Conservation (phyloP, 1,140 invertebrate species). For the Bombus picipes region DNA sequence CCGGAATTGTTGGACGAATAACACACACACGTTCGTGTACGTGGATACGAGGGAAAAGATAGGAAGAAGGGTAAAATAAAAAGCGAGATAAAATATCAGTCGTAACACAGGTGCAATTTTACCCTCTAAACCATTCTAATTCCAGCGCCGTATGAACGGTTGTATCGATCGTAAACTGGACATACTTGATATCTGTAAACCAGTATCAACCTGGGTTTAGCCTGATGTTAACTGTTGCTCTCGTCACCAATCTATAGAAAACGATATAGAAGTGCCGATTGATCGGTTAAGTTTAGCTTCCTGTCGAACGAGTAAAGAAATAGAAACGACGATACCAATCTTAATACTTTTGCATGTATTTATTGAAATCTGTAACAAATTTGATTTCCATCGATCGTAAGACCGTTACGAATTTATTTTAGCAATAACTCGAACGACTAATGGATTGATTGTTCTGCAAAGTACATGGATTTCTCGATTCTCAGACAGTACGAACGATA, state of each 20-base stretch:
- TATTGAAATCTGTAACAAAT: background rate
- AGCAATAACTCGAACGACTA: background rate
- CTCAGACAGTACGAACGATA: background rate
- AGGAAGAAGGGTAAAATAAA: background rate
- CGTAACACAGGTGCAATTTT: constrained; percentile 46
- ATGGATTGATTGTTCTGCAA: constrained; percentile 28
- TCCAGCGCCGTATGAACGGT: constrained; percentile 64
- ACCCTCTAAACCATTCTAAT: constrained; percentile 68
- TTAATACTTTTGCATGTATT: background rate
- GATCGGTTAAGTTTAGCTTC: background rate
- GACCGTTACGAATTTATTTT: background rate
- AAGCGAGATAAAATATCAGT: constrained; percentile 46
- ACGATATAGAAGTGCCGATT: background rate
- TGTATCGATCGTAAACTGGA: constrained; percentile 69
- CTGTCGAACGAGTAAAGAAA: background rate
- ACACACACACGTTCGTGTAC: background rate
- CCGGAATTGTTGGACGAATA: constrained; percentile 23
- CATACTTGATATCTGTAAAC: constrained; percentile 68
- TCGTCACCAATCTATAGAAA: background rate
- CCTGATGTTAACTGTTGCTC: constrained; percentile 20
- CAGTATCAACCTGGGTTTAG: constrained; percentile 51
- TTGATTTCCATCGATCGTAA: background rate
- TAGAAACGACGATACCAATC: background rate
- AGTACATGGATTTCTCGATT: background rate
- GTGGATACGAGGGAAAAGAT: background rate